Evolutionary conservation across 2,888 invertebrate genomes (phyloP).

Genomic region (Trachelus iudaicus): DNA sequence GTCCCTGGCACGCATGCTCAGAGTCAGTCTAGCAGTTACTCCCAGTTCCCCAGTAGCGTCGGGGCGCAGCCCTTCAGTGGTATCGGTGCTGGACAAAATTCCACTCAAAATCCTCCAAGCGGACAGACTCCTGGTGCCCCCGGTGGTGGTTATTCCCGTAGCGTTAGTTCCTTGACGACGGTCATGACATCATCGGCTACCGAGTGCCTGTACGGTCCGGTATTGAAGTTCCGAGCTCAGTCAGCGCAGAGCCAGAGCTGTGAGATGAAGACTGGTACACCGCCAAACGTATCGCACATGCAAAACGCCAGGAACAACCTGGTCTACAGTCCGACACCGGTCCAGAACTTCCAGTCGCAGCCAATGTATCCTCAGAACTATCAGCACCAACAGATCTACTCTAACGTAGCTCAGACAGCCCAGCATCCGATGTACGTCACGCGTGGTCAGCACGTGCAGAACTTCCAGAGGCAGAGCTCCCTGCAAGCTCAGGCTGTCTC

Average conservation of each 20-base stretch:
- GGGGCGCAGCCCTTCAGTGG: not conserved
- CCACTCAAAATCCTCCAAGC: not conserved
- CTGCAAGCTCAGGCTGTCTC: constrained; percentile 37
- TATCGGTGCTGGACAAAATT: constrained; percentile 9
- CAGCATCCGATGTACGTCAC: constrained; percentile 42
- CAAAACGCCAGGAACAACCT: constrained; percentile 42
- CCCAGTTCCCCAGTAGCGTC: constrained; percentile 22
- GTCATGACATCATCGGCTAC: constrained; percentile 34
- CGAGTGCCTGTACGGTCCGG: constrained; percentile 62
- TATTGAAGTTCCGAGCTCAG: constrained; percentile 59
- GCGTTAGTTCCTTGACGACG: constrained; percentile 30
- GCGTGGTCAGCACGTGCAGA: constrained; percentile 41
- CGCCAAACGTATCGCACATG: constrained; percentile 33
- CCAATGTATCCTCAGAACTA: constrained; percentile 52
- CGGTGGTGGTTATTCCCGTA: constrained; percentile 36
- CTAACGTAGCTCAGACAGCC: constrained; percentile 46
- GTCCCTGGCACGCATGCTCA: constrained; percentile 29
- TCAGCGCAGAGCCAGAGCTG: constrained; percentile 36
- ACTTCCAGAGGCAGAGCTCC: constrained; percentile 38
- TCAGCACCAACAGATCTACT: constrained; percentile 54
- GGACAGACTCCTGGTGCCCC: constrained; percentile 22
- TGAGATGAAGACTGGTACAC: constrained; percentile 37
- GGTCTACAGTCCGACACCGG: constrained; percentile 41
- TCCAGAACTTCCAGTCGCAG: constrained; percentile 38
- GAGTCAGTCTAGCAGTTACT: constrained; percentile 26